Evolutionary conservation across 2,797 vertebrate species (phyloP), one percentile per base, ranked within the genome.

Genomic region (Amniataba percoides): DNA sequence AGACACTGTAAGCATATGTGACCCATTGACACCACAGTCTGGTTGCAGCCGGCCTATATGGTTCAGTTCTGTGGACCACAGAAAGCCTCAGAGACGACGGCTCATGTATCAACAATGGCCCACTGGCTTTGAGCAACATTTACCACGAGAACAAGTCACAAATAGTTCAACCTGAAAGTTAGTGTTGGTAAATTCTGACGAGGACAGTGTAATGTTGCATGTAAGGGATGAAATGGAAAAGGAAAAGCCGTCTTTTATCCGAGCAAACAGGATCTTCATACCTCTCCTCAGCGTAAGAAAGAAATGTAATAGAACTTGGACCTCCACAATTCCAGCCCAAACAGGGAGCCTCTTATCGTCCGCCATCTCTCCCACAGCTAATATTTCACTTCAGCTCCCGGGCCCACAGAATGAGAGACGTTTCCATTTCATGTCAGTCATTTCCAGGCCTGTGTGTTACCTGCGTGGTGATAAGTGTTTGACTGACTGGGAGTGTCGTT

Each of bases 401-500:
- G 91, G 87, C 87, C 84, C 85, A 76, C 84, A 87, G 90, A 92
- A 93, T 89, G 92, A 94, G 91, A 92, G 94, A 95, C 93, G 87
- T 94, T 95, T 94, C 94, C 93, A 94, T 95, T 95, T 94, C 90
- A 93, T 83, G 94, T 93, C 93, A 94, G 89, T 94, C 93, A 93
- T 93, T 90, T 92, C 90, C 89, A 85, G 74, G 88, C 87, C 89
- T 90, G 91, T 89, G 92, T 94, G 94, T 94, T 94, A 94, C 93
- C 93, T 94, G 91, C 86, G 91, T 57, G 89, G 89, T 94, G 94
- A 95, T 95, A 95, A 95, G 94, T 94, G 92, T 93, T 93, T 94
- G 94, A 94, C 91, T 93, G 93, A 92, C 89, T 93, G 89, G 71
- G 90, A 68, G 81, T 78, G 91, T 94, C 94, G 93, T 95, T 95